Conservation (phyloP, 2,888 invertebrate genomes). For the Philereme transversata region DNA sequence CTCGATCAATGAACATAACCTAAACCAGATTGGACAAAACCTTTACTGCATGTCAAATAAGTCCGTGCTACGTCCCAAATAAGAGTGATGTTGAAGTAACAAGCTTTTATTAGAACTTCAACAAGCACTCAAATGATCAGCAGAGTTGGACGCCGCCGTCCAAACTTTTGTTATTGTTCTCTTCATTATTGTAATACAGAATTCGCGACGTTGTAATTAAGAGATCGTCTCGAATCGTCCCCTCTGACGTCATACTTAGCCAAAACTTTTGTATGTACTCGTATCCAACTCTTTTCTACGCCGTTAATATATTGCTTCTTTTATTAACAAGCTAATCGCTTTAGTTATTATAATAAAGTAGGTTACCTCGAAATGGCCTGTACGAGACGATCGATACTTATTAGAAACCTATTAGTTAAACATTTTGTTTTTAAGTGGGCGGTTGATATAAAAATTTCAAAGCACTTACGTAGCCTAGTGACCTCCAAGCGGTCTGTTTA, state of each 20-base stretch:
- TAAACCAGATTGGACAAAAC: constrained; percentile 8
- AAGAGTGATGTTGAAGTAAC: constrained; percentile 70
- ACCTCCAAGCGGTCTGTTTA: constrained; percentile 34
- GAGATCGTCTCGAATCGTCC: constrained; percentile 75
- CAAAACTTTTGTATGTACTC: constrained; percentile 74
- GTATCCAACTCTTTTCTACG: constrained; percentile 39
- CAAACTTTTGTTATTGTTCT: constrained; percentile 83
- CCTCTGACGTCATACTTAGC: constrained; percentile 71
- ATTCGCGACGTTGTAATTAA: constrained; percentile 80
- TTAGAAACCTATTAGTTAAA: constrained; percentile 61
- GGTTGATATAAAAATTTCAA: constrained; percentile 35
- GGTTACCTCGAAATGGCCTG: constrained; percentile 51
- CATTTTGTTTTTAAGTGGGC: constrained; percentile 45
- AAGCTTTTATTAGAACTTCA: constrained; percentile 79
- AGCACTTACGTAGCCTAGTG: constrained; percentile 26
- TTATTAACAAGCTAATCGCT: constrained; percentile 68
- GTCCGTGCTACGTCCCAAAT: constrained; percentile 59
- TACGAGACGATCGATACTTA: constrained; percentile 56
- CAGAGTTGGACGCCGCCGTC: constrained; percentile 70
- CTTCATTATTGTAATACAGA: constrained; percentile 83
- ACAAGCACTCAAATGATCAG: constrained; percentile 80
- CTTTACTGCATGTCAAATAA: constrained; percentile 41
- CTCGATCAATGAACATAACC: constrained; percentile 8
- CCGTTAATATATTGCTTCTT: constrained; percentile 67
- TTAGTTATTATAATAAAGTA: constrained; percentile 58